phyloP scores from a whole-genome alignment of 2,888 invertebrate genomes.

The Chymomyza fuscimana region DNA sequence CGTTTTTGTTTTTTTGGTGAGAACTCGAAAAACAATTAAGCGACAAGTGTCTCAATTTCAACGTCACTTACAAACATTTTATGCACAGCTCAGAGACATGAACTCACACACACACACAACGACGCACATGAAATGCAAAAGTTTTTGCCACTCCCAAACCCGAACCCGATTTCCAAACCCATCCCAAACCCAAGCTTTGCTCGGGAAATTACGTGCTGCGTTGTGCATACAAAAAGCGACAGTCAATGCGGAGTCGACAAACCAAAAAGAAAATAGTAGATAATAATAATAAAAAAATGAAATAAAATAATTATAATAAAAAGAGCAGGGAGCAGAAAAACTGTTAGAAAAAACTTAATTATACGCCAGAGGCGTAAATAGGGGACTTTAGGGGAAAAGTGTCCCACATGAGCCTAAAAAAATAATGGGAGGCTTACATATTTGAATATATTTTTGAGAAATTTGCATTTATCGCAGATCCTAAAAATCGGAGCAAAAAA shows the following conservation, averaged over 20 bases:
- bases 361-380: constrained; percentile 50
- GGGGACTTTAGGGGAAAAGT: neutral
- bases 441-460: too few species aligned
- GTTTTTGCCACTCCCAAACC: constrained; percentile 48
- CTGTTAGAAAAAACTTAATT: constrained; percentile 69
- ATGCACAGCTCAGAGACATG: constrained; percentile 61
- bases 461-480: too few species aligned
- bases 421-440: too few species aligned
- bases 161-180: too few species aligned
- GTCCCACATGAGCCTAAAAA: too few species aligned
- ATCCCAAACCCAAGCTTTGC: constrained; percentile 10
- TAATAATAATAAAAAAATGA: constrained; percentile 2
- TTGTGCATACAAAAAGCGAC: constrained; percentile 37
- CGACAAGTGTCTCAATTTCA: constrained; percentile 76
- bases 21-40: constrained; percentile 75
- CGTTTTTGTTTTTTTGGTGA: constrained; percentile 38
- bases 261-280: constrained; percentile 6
- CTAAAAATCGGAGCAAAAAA: too few species aligned
- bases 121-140: constrained; percentile 63
- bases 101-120: constrained; percentile 11
- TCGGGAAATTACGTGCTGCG: constrained; percentile 59
- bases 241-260: constrained; percentile 12
- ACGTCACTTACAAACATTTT: constrained; percentile 75
- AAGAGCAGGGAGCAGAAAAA: constrained; percentile 38
- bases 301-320: neutral